Base-by-base conservation (phyloP, 2,797 vertebrate species). In the Mico argentatus region DNA sequence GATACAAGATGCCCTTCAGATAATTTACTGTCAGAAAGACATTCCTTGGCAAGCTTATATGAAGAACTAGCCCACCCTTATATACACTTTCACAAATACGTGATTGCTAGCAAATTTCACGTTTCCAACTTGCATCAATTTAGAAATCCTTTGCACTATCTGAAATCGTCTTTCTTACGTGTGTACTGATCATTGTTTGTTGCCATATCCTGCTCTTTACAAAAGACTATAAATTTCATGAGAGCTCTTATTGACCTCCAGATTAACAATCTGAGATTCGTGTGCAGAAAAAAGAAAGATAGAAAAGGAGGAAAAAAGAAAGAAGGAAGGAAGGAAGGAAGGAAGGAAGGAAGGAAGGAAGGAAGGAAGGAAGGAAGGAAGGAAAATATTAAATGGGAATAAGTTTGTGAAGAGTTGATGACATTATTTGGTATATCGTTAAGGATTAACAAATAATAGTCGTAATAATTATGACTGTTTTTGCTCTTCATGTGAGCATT, bases 321-420 rank as follows among this genome's bases (percentile, higher is more conserved):
- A 44, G 10, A 57, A 83, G 6, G 20, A 44, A 20, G 15, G 10
- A 86, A 90, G 26, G 75, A 88, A 81, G 19, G 30, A n/a, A 46
- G 14, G 15, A 55, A 57, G 36, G 36, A 39, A 39, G 36, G 36
- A 39, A 39, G 36, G 7, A 44, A 44, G 39, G 39, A 41, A 7
- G 7, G 7, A 44, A 44, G 7, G 44, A 44, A 44, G 44, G 44
- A 44, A 44, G 44, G 44, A 44, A 44, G 44, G 10, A 67, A 50
- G 22, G 17, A 20, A 72, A 50, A 26, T 70, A 84, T 75, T 59
- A 48, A 36, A 48, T 11, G 33, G 30, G 80, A 94, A 96, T 84
- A 81, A 36, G 2, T 77, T 95, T 80, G 7, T 70, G 77, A 95
- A 75, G 83, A 90, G 76, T 95, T 81, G 70, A 50, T 94, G 90